Percentiles rank a stretch among this genome's conserved stretches.
phyloP scores from a whole-genome alignment of 2,888 invertebrate species.

The Xestia sexstrigata region DNA sequence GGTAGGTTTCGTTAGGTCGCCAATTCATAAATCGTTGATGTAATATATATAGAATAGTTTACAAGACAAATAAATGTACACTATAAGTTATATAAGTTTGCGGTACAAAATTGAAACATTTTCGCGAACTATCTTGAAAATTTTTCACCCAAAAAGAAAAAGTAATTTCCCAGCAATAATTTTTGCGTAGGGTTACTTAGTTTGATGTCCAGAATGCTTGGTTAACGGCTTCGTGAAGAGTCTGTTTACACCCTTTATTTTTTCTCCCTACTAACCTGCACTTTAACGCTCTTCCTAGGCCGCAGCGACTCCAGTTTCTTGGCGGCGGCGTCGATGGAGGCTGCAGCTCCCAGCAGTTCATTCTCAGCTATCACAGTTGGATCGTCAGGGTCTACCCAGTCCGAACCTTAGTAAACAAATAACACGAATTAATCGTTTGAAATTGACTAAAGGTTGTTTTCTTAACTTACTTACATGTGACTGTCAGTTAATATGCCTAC shows the following conservation, averaged over 20 bases:
- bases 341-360: slow-evolving; percentile 98
- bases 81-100: neutral
- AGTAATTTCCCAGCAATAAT: too few relatives aligned
- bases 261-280: slow-evolving; percentile 81
- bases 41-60: too few relatives aligned
- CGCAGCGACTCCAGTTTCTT: slow-evolving; percentile 97
- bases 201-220: too few relatives aligned
- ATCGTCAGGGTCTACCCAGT: slow-evolving; percentile 99
- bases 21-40: neutral
- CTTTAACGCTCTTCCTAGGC: slow-evolving; percentile 96
- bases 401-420: slow-evolving; percentile 91
- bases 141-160: too few relatives aligned
- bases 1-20: neutral
- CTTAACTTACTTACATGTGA: too few relatives aligned
- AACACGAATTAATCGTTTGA: neutral
- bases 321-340: slow-evolving; percentile 99
- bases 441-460: too few relatives aligned
- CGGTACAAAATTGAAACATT: neutral
- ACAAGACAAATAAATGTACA: neutral
- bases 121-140: too few relatives aligned
- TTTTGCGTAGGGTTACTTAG: too few relatives aligned
- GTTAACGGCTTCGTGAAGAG: too few relatives aligned
- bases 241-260: too few relatives aligned
- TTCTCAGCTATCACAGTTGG: slow-evolving; percentile 99
- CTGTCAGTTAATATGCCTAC: too few relatives aligned